Conservation (phyloP, 92 coral and sea anemone genomes). For the Bergia sp. region DNA sequence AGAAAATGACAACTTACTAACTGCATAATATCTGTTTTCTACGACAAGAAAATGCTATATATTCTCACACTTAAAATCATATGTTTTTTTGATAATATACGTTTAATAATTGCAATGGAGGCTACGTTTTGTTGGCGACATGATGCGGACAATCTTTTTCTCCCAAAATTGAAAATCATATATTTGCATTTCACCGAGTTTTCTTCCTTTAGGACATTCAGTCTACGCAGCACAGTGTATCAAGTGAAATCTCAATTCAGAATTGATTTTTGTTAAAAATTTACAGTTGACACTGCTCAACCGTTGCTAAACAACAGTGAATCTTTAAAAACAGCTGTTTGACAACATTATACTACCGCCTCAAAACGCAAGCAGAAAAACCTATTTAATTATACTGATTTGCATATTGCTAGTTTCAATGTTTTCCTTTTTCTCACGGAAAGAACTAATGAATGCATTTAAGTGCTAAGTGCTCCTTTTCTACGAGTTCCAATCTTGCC, state of each 20-base stretch:
- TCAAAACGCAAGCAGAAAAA: neutral
- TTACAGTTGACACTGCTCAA: neutral
- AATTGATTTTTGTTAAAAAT: too few relatives aligned
- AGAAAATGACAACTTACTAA: too few relatives aligned
- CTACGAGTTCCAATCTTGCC: neutral
- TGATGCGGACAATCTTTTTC: too few relatives aligned
- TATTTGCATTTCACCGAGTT: too few relatives aligned
- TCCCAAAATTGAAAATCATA: too few relatives aligned
- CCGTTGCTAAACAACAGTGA: constrained; percentile 13
- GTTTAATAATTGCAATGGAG: too few relatives aligned
- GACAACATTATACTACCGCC: neutral
- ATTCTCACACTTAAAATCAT: neutral
- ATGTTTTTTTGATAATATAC: too few relatives aligned
- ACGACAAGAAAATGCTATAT: neutral
- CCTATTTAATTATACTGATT: neutral
- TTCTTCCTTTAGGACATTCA: neutral
- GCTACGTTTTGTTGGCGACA: neutral
- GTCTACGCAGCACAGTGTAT: too few relatives aligned
- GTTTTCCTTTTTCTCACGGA: neutral
- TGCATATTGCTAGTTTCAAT: neutral
- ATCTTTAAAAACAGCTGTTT: neutral
- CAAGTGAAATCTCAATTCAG: too few relatives aligned
- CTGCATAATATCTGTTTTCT: neutral
- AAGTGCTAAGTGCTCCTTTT: neutral
- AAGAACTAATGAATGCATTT: neutral